Evolutionary conservation across 1,140 invertebrate genomes (phyloP), one percentile per base, ranked within the genome.

Genomic region (Vollenhovia emeryi): DNA sequence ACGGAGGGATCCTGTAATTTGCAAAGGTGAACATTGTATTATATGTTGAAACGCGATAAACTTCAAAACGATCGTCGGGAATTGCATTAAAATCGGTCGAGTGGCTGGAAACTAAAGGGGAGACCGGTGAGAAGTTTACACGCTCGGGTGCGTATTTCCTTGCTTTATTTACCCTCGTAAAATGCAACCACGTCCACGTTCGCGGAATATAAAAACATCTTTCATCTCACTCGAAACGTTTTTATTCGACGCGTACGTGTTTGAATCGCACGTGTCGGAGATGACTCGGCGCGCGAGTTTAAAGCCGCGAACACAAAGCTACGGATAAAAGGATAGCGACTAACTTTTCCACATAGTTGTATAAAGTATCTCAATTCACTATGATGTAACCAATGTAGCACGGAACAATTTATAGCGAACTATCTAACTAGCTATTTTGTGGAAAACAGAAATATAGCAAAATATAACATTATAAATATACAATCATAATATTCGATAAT

Each of bases 161-260:
- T 82, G 78, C 66, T 82, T 82, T 82, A 82, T 82, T 82, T 82
- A 82, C 24, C 66, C 78, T 73, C 78, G 78, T 73, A 73, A 73
- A 82, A 82, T 73, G 66, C 50, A 71, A 82, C 78, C 48, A 57
- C 27, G 24, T 55, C 50, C 48, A 82, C 52, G 66, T 69, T 30
- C 7, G 50, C 40, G 11, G 78, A 82, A 82, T 82, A 82, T 82
- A 82, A 82, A 82, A 82, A 73, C 66, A 59, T 73, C 78, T 73
- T 82, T 73, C 40, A 57, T 80, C 78, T 68, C 50, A 57, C 66
- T 82, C 66, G 66, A 82, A 73, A 82, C 36, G 52, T 82, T 82
- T 82, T 73, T 82, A 82, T 82, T 69, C 66, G 64, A 43, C 50
- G 36, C 40, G 48, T 40, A 73, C 50, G 78, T 73, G 78, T 82